Conservation (phyloP, 2,797 vertebrate species). For the Allobates femoralis region DNA sequence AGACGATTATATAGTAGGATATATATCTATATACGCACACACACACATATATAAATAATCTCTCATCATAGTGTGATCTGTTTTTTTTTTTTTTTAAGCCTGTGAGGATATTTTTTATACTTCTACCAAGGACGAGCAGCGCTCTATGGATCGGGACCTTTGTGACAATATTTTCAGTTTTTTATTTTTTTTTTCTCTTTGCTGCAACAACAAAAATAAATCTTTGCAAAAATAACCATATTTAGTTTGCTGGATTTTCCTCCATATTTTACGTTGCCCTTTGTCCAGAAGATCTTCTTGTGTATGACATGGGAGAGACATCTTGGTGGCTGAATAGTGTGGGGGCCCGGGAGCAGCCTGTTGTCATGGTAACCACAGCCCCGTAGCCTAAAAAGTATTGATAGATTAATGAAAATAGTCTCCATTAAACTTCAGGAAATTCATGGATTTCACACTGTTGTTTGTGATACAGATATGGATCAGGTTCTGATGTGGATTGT, state of each 20-base stretch:
- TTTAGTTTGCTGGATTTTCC: too few relatives aligned
- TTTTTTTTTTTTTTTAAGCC: too few relatives aligned
- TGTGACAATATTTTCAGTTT: too few relatives aligned
- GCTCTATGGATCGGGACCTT: too few relatives aligned
- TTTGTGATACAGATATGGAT: neutral
- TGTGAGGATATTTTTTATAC: too few relatives aligned
- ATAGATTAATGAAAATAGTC: neutral
- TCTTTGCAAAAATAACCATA: too few relatives aligned
- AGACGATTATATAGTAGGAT: too few relatives aligned
- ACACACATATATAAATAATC: too few relatives aligned
- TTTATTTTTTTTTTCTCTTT: too few relatives aligned
- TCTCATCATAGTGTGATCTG: too few relatives aligned
- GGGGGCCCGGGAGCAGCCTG: neutral
- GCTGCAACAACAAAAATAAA: neutral
- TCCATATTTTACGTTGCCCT: neutral
- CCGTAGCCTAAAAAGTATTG: neutral
- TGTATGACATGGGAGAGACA: neutral
- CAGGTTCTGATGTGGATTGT: neutral
- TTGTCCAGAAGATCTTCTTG: neutral
- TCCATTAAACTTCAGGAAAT: slow-evolving; percentile 7
- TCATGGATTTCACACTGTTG: neutral
- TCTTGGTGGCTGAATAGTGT: neutral
- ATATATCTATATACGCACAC: too few relatives aligned
- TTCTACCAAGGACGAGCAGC: too few relatives aligned
- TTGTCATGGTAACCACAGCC: slow-evolving; percentile 21